phyloP scores from a whole-genome alignment of 1,140 invertebrate species.

The Listronotus bonariensis region DNA sequence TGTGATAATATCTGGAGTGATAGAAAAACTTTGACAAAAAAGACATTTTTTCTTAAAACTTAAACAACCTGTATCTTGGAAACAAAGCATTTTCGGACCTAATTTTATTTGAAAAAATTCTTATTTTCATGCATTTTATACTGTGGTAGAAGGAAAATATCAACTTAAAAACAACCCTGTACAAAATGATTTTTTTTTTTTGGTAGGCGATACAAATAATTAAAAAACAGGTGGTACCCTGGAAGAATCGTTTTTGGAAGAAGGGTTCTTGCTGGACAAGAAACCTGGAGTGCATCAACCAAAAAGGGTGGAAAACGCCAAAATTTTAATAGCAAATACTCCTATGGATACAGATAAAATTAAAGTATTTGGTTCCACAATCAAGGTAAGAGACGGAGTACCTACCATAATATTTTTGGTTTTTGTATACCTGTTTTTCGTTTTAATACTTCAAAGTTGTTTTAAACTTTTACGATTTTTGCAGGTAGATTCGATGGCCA shows the following conservation, averaged over 20 bases:
- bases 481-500: conserved; percentile 92
- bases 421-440: not conserved
- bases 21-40: no score
- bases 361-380: conserved; percentile 98
- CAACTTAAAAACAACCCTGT: no score
- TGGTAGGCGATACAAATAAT: conserved; percentile 35
- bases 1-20: no score
- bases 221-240: conserved; percentile 79
- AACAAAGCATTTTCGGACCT: no score
- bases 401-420: no score
- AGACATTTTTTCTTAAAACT: no score
- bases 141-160: no score
- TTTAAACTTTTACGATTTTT: not conserved
- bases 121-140: no score
- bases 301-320: conserved; percentile 88
- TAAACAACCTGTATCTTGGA: no score
- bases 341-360: conserved; percentile 99
- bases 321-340: conserved; percentile 99
- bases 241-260: conserved; percentile 95
- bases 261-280: conserved; percentile 98
- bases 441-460: not conserved
- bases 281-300: conserved; percentile 91
- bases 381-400: conserved; percentile 71
- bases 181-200: conserved; percentile 6
- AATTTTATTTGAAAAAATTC: no score